Evolutionary conservation across 2,888 invertebrate species (phyloP), one percentile per base, ranked within the genome.

Genomic region (Parnassius mnemosyne): DNA sequence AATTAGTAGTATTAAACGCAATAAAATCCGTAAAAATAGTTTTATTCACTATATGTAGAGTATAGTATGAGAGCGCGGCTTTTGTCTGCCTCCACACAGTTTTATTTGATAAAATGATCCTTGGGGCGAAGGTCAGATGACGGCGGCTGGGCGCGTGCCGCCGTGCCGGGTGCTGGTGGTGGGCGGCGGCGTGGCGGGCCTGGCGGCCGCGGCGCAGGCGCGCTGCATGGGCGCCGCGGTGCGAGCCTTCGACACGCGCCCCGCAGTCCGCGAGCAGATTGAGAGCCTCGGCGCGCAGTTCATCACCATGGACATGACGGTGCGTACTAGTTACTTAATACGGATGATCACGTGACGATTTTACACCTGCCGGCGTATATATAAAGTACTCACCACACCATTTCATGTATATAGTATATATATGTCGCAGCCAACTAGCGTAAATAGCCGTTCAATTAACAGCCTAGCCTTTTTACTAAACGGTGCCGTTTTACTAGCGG

Each of bases 271-370:
- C 72, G 96, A 96, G 77, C 96, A 96, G 87, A 95, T 97, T 10
- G 96, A 97, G 85, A 96, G 96, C 51, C 93, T 97, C 75, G 97
- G 97, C 16, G 97, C 97, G 1, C 96, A 97, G 84, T 97, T 97
- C 85, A 92, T 97, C 68, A 96, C 96, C 68, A 94, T 97, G 77
- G 92, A 94, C 54, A 92, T 96, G 71, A 92, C 95, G 93, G 96
- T 95, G 74, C 71, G 69, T 68, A 41, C 10, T 52, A 50, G 53
- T 41, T 9, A 13, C 11, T n/a, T 42, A 7, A 34, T 34, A 34
- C 34, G 34, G 34, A 34, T 1, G 1, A 34, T 34, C 34, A 34
- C 7, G 34, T 34, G 34, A 34, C 34, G 34, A 34, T 34, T 34
- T 34, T 34, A 0, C 7, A 7, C 7, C 34, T 34, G 34, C 7